phyloP scores from a whole-genome alignment of 2,113 vertebrate genomes.

The Nibea coibor region DNA sequence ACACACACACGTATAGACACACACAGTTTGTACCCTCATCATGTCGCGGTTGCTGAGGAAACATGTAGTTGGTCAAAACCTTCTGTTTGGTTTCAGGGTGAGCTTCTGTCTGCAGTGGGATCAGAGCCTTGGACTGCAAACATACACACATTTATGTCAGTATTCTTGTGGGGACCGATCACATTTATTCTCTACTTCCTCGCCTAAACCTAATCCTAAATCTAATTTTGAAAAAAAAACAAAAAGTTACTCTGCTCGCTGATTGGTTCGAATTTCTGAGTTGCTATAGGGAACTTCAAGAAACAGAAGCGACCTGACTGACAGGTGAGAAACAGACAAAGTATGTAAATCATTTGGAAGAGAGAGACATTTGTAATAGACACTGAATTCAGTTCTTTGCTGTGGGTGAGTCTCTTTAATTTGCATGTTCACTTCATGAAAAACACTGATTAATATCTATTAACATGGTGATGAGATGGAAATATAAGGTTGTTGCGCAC shows the following conservation, averaged over 20 bases:
- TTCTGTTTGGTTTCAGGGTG: conserved; percentile 98
- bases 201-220: neutral
- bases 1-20: conserved; percentile 2
- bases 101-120: conserved; percentile 98
- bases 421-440: conserved; percentile 1
- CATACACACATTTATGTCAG: conserved; percentile 5
- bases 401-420: neutral
- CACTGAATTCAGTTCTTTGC: neutral
- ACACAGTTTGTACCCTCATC: conserved; percentile 89
- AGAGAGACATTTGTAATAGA: neutral
- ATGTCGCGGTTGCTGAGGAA: conserved; percentile 96
- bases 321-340: neutral
- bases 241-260: neutral
- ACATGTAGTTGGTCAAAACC: conserved; percentile 99
- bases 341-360: neutral
- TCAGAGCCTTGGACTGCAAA: conserved; percentile 97
- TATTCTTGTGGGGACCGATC: conserved; percentile 8
- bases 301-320: neutral
- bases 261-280: neutral
- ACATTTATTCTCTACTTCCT: neutral
- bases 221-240: neutral
- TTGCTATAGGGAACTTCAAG: neutral
- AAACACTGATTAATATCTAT: neutral
- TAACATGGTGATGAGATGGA: conserved; percentile 15
- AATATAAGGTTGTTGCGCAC: neutral